phyloP scores from a whole-genome alignment of 2,113 vertebrate genomes.

The Raja brachyura region DNA sequence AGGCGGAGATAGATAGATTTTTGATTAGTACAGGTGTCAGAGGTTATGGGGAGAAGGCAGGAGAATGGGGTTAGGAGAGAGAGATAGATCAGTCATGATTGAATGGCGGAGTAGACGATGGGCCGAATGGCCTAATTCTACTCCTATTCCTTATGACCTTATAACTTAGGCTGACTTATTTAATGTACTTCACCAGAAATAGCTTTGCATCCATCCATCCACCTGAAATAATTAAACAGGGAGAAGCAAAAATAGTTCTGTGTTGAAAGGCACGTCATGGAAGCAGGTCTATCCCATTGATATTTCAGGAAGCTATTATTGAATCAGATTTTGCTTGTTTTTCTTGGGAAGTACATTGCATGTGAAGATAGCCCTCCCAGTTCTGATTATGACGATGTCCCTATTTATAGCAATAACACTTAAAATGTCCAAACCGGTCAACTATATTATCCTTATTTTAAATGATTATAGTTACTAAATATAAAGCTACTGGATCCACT shows the following conservation, averaged over 20 bases:
- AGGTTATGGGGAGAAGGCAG: too few species aligned
- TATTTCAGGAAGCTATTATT: slow-evolving; percentile 3
- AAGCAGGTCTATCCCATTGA: not conserved
- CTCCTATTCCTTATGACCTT: too few species aligned
- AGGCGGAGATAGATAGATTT: too few species aligned
- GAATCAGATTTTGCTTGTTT: not conserved
- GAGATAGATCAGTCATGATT: too few species aligned
- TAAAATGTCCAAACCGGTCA: not conserved
- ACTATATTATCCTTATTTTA: not conserved
- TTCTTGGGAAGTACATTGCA: slow-evolving; percentile 8
- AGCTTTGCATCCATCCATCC: not conserved
- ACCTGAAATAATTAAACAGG: slow-evolving; percentile 9
- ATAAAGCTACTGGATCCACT: not conserved
- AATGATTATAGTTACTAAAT: not conserved
- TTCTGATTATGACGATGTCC: slow-evolving; percentile 2
- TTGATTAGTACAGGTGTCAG: too few species aligned
- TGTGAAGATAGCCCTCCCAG: slow-evolving; percentile 7
- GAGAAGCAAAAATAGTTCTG: not conserved
- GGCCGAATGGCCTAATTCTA: too few species aligned
- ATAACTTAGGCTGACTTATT: not conserved
- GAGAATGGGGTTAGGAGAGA: too few species aligned
- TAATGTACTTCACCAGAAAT: not conserved
- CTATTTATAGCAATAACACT: slow-evolving; percentile 9
- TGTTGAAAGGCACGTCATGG: not conserved
- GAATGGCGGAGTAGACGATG: too few species aligned